These are phyloP conservation scores for Akabosia matsudoensis DNA, from an alignment of 1,140 invertebrate genomes.

Conservation along the genomic window DNA sequence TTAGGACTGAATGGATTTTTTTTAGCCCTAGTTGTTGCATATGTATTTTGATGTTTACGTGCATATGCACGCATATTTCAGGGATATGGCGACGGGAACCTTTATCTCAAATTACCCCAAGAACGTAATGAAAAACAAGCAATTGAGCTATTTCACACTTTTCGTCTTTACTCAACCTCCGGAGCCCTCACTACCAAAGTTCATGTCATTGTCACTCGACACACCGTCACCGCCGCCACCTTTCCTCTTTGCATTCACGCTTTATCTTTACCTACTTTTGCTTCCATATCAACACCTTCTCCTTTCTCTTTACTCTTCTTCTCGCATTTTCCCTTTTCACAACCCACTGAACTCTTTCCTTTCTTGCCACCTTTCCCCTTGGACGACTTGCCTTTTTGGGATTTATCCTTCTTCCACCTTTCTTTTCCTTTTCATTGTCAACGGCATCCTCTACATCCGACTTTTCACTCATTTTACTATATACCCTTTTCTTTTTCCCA, in stretches of 20 bases:
- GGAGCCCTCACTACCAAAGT: not conserved
- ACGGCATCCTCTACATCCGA: too few relatives aligned
- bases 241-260: not conserved
- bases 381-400: not conserved
- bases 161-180: too few relatives aligned
- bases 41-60: too few relatives aligned
- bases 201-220: not conserved
- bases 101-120: too few relatives aligned
- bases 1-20: too few relatives aligned
- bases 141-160: not conserved
- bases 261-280: not conserved
- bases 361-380: not conserved
- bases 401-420: not conserved
- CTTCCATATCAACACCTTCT: too few relatives aligned
- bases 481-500: conserved; percentile 3
- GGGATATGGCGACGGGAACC: too few relatives aligned
- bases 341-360: not conserved
- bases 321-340: not conserved
- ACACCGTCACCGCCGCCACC: not conserved
- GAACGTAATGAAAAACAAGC: not conserved
- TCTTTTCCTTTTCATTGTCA: not conserved
- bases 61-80: too few relatives aligned
- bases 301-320: not conserved
- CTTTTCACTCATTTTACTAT: conserved; percentile 12
- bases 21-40: too few relatives aligned